These are phyloP conservation scores for Heterotilapia buettikoferi DNA, from an alignment of 2,113 vertebrate species.

Conservation along the genomic window DNA sequence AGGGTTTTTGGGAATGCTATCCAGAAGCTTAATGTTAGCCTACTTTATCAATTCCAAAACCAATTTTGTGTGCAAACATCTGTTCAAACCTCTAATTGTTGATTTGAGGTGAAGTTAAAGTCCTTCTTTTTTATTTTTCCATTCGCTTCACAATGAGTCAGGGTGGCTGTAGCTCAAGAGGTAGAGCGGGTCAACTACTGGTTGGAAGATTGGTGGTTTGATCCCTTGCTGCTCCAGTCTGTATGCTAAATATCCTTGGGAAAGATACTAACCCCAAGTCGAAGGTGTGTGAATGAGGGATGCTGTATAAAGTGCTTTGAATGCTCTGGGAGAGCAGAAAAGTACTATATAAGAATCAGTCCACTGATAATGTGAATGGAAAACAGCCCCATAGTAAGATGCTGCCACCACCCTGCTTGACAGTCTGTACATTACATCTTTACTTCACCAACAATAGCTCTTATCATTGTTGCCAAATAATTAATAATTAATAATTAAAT, in stretches of 20 bases:
- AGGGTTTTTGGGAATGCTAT: background rate
- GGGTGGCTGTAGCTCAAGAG: background rate
- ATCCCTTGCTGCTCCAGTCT: background rate
- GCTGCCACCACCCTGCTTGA: background rate
- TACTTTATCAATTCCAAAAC: background rate
- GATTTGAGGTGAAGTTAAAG: background rate
- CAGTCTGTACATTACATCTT: background rate
- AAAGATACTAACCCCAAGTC: background rate
- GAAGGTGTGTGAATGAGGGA: background rate
- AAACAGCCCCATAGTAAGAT: background rate
- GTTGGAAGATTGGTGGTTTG: background rate
- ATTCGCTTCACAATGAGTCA: background rate
- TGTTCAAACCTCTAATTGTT: background rate
- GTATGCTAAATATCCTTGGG: background rate
- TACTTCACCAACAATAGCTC: background rate
- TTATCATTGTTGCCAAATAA: background rate
- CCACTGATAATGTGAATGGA: background rate
- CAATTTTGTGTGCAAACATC: background rate
- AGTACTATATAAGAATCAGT: background rate
- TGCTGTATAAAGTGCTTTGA: accelerated
- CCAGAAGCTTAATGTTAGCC: accelerated
- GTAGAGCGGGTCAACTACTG: background rate
- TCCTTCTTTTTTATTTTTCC: background rate
- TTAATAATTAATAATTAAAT: background rate
- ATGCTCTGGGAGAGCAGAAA: background rate